These are phyloP conservation scores for Asarcornis scutulata DNA, from an alignment of 2,113 vertebrate genomes.

Conservation along the genomic window DNA sequence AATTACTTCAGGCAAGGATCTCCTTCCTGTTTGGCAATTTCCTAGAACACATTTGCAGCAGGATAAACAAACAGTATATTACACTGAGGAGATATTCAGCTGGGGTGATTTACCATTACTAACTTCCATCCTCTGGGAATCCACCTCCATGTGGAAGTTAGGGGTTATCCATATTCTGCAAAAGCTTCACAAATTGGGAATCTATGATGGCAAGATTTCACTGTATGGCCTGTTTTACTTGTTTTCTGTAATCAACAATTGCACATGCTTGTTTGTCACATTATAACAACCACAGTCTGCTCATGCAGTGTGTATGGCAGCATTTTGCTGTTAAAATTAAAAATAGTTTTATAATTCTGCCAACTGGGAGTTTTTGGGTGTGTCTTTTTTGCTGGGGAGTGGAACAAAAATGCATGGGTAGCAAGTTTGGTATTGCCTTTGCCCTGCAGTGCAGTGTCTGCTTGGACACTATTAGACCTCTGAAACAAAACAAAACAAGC, in stretches of 20 bases:
- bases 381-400: not conserved
- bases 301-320: not conserved
- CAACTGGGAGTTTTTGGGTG: not conserved
- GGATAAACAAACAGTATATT: conserved; percentile 46
- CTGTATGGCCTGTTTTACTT: not conserved
- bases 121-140: not conserved
- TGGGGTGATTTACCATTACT: conserved; percentile 6
- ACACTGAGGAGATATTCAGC: not conserved
- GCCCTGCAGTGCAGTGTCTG: not conserved
- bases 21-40: conserved; percentile 62
- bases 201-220: not conserved
- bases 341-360: not conserved
- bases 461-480: not conserved
- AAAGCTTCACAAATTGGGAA: not conserved
- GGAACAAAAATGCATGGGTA: not conserved
- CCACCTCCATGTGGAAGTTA: not conserved
- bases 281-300: not conserved
- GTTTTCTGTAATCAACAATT: not conserved
- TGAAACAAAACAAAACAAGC: not conserved
- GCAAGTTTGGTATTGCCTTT: not conserved
- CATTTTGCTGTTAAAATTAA: not conserved
- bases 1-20: conserved; percentile 49
- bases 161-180: not conserved
- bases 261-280: not conserved
- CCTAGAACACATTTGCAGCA: conserved; percentile 27